Conservation (phyloP, 2,113 vertebrate genomes). For the Hyaena hyaena region DNA sequence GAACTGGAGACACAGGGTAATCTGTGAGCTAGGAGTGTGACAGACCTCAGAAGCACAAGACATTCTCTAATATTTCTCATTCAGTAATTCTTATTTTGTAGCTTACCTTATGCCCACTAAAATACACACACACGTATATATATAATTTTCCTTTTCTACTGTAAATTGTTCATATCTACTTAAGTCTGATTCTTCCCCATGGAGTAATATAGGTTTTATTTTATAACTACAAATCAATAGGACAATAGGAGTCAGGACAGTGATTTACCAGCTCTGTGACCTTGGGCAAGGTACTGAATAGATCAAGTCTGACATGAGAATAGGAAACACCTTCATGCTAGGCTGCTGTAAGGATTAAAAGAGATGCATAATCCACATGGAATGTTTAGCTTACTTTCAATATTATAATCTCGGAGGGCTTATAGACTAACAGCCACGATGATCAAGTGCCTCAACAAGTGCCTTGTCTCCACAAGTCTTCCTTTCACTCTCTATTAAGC, state of each 20-base stretch:
- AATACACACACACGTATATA: neutral
- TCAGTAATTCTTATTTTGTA: slow-evolving; percentile 45
- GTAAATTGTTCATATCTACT: neutral
- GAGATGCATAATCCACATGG: neutral
- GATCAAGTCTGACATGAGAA: neutral
- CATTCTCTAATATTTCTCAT: neutral
- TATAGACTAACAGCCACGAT: neutral
- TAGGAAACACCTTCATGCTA: neutral
- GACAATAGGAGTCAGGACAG: neutral
- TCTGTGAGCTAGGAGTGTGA: neutral
- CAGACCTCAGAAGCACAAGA: neutral
- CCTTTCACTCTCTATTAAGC: slow-evolving; percentile 7
- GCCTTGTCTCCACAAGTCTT: neutral
- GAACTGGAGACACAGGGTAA: neutral
- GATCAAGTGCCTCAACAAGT: slow-evolving; percentile 32
- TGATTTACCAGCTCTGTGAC: neutral
- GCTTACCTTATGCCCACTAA: neutral
- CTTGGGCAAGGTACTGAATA: slow-evolving; percentile 13
- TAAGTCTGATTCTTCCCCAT: neutral
- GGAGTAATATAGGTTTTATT: neutral
- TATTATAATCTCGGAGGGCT: neutral
- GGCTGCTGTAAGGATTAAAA: neutral
- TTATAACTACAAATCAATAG: slow-evolving; percentile 22
- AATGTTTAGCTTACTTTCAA: neutral
- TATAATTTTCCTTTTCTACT: neutral